Evolutionary conservation across 2,888 invertebrate species (phyloP).

Genomic region (Cephus pulcher): DNA sequence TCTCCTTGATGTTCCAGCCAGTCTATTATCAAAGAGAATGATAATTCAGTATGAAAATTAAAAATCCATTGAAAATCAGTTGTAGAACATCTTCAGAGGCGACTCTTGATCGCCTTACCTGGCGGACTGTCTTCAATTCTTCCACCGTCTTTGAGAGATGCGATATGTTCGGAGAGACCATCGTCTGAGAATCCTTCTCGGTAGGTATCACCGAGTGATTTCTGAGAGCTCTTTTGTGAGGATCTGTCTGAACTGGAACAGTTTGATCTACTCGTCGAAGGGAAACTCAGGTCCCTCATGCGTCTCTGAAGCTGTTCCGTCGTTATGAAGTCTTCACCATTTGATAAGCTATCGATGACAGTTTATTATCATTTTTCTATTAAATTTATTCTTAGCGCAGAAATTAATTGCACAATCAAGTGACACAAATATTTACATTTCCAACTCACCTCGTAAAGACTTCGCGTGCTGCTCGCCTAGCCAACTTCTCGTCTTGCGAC

Average conservation of each 20-base stretch:
- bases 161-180: constrained; percentile 44
- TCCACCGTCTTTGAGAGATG: constrained; percentile 35
- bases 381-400: neutral
- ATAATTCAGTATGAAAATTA: neutral
- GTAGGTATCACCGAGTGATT: constrained; percentile 40
- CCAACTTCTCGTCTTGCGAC: constrained; percentile 87
- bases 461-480: constrained; percentile 87
- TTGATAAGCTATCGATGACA: constrained; percentile 74
- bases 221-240: constrained; percentile 36
- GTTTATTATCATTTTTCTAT: constrained; percentile 2
- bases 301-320: constrained; percentile 83
- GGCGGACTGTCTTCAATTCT: constrained; percentile 36
- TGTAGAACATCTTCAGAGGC: constrained; percentile 53
- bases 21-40: constrained; percentile 16
- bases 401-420: constrained; percentile 7
- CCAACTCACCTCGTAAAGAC: constrained; percentile 80
- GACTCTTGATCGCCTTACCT: constrained; percentile 33
- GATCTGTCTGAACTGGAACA: constrained; percentile 26
- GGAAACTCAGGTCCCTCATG: constrained; percentile 72
- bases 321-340: constrained; percentile 88
- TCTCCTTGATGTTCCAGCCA: constrained; percentile 60
- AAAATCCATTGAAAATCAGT: constrained; percentile 4
- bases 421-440: neutral
- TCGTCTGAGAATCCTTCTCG: constrained; percentile 44
- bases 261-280: constrained; percentile 35